phyloP scores from a whole-genome alignment of 1,140 invertebrate species.

The Drosophila virilis region DNA sequence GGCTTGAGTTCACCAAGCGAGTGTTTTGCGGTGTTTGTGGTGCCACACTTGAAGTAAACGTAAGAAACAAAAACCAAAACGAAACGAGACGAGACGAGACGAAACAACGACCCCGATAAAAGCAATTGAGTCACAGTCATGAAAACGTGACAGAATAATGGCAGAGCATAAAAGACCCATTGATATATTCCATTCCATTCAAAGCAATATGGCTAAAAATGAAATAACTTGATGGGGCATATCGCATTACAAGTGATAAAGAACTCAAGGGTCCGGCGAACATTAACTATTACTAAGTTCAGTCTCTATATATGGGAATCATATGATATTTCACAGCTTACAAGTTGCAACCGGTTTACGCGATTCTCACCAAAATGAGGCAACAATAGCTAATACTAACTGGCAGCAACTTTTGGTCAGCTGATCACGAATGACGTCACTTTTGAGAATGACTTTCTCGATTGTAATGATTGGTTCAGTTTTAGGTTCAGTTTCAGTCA shows the following conservation, averaged over 20 bases:
- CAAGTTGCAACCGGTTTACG: slow-evolving; percentile 36
- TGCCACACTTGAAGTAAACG: slow-evolving; percentile 35
- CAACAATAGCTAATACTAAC: slow-evolving; percentile 1
- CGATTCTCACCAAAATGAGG: slow-evolving; percentile 22
- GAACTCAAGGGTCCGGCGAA: background rate
- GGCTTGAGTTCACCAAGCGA: slow-evolving; percentile 24
- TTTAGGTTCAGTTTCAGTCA: slow-evolving; percentile 25
- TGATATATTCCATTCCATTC: slow-evolving; percentile 51
- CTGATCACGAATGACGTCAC: slow-evolving; percentile 40
- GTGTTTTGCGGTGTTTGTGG: background rate
- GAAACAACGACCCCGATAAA: slow-evolving; percentile 11
- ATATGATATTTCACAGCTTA: slow-evolving; percentile 14
- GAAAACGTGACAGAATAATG: slow-evolving; percentile 78
- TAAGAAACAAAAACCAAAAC: slow-evolving; percentile 18
- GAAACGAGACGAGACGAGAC: slow-evolving; percentile 11
- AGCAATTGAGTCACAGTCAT: slow-evolving; percentile 50
- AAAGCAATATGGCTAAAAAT: slow-evolving; percentile 6
- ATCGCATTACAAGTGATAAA: slow-evolving; percentile 25
- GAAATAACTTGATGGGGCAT: too few species aligned
- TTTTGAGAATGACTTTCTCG: slow-evolving; percentile 44
- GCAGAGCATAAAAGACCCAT: slow-evolving; percentile 62
- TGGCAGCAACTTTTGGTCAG: slow-evolving; percentile 17
- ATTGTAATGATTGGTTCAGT: slow-evolving; percentile 9
- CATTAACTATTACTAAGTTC: too few species aligned
- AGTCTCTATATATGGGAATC: background rate